Conservation (phyloP, 2,888 invertebrate species). For the Tipula lateralis region DNA sequence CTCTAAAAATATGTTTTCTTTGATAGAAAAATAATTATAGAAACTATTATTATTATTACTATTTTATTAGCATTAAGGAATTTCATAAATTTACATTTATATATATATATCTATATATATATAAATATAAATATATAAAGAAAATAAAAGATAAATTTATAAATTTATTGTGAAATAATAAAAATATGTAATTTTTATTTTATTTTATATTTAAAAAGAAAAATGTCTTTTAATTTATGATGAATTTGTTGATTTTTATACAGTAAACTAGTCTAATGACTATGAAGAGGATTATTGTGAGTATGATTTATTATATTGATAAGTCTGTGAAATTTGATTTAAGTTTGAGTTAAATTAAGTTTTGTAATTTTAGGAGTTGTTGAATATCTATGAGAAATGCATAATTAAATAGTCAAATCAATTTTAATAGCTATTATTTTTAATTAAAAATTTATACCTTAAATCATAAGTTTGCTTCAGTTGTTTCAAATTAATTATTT, state of each 20-base stretch:
- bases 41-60: background rate
- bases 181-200: slow-evolving; percentile 4
- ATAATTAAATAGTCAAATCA: too few relatives aligned
- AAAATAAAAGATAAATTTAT: background rate
- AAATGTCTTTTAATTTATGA: background rate
- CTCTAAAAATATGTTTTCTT: background rate
- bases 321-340: too few relatives aligned
- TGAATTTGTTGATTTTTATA: background rate
- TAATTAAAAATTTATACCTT: too few relatives aligned
- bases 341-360: too few relatives aligned
- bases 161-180: slow-evolving; percentile 11
- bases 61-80: slow-evolving; percentile 11
- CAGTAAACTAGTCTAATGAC: background rate
- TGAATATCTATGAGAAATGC: too few relatives aligned
- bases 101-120: too few relatives aligned
- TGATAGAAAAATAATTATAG: slow-evolving; percentile 3
- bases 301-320: too few relatives aligned
- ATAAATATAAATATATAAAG: background rate
- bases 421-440: too few relatives aligned
- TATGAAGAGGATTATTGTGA: background rate
- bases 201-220: background rate
- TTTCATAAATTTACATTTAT: slow-evolving; percentile 24
- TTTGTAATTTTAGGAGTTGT: too few relatives aligned
- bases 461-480: too few relatives aligned
- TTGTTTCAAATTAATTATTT: too few relatives aligned